Evolutionary conservation across 2,113 vertebrate genomes (phyloP), one percentile per base, ranked within the genome.

Genomic region (Eubucco bourcierii): DNA sequence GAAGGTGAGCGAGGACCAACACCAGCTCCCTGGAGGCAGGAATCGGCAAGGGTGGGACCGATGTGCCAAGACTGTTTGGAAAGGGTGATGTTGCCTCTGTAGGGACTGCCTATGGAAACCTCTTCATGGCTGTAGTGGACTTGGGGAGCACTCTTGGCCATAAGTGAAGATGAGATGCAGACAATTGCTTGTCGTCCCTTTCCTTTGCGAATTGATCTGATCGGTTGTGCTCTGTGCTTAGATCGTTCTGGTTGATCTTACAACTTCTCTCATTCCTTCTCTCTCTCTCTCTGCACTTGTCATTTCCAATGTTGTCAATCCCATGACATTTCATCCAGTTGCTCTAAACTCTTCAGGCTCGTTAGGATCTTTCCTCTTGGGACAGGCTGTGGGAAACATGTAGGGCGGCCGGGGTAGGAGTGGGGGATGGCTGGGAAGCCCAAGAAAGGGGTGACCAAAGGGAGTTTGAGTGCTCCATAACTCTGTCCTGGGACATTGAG

Each of bases 251-350:
- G 84, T 93, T 90, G 86, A 75, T 94, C 96, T 92, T 90, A 88
- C 72, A 90, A 65, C 74, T 81, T 82, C 28, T 80, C 11, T 76
- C 56, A 79, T 61, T 74, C n/a, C 17, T 39, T 39, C 18, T 77
- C 66, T 44, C 56, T 60, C 63, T 70, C 44, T 25, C 74, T 82
- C 50, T 61, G 13, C 28, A 82, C 90, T 74, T 77, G 90, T 93
- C 23, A 91, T 96, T 97, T 89, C 94, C 90, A 86, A 80, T 97
- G 94, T 96, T 96, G 84, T 95, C 39, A 1, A 90, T 96, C 96
- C 98, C 97, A 96, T 94, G 97, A 98, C 98, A 98, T 98, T 98
- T 98, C 98, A 98, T 95, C 93, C 78, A 68, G 94, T 97, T 90
- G 84, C 95, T 97, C 92, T 96, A 84, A 96, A 94, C 87, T 97